Conservation (phyloP, 1,140 invertebrate species). For the Aradophagus sp. region DNA sequence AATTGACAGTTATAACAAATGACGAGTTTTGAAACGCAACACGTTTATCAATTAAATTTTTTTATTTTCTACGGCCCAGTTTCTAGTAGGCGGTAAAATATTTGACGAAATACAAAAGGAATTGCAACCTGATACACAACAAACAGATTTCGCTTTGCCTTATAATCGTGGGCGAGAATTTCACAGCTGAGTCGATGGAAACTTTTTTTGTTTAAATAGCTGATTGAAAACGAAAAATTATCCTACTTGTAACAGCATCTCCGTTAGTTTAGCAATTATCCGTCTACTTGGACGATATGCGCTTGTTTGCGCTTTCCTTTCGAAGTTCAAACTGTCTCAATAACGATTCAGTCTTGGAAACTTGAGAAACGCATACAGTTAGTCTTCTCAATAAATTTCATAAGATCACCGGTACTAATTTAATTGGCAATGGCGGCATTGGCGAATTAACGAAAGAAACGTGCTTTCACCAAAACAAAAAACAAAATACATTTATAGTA, state of each 20-base stretch:
- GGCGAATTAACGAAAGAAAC: constrained; percentile 40
- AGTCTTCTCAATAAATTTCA: constrained; percentile 54
- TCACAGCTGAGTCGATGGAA: too few relatives aligned
- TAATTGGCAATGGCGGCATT: constrained; percentile 47
- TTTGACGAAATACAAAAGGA: too few relatives aligned
- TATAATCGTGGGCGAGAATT: too few relatives aligned
- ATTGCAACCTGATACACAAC: constrained; percentile 5
- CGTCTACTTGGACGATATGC: constrained; percentile 42
- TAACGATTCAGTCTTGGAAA: constrained; percentile 55
- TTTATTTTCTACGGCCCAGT: too few relatives aligned
- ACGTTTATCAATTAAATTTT: too few relatives aligned
- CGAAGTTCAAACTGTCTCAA: constrained; percentile 53
- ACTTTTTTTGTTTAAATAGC: constrained; percentile 18
- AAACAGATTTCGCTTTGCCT: too few relatives aligned
- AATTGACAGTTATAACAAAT: too few relatives aligned
- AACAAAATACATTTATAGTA: too few relatives aligned
- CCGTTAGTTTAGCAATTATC: constrained; percentile 57
- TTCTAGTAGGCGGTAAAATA: too few relatives aligned
- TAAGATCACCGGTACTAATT: constrained; percentile 41
- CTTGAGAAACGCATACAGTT: constrained; percentile 54
- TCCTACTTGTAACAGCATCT: constrained; percentile 42
- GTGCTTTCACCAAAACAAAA: constrained; percentile 12
- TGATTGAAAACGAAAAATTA: constrained; percentile 47
- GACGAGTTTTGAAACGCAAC: too few relatives aligned
- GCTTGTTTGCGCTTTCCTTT: constrained; percentile 50